These are phyloP conservation scores for Narcine bancroftii DNA, from an alignment of 2,113 vertebrate species.

Conservation along the genomic window DNA sequence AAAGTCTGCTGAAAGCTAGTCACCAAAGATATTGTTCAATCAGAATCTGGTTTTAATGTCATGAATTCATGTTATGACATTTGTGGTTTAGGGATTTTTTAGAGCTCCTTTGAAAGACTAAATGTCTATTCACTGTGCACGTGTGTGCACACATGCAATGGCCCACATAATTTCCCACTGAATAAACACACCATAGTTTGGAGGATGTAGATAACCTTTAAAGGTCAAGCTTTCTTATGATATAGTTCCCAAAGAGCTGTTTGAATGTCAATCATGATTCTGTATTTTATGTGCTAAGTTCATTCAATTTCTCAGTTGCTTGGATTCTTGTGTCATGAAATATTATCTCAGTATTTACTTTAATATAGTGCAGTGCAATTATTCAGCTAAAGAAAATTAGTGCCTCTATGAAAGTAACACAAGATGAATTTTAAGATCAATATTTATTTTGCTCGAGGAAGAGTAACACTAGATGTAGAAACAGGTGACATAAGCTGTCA, in stretches of 20 bases:
- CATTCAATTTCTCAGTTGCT: not conserved
- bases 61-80: no score
- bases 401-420: not conserved
- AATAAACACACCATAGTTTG: not conserved
- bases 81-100: no score
- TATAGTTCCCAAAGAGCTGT: not conserved
- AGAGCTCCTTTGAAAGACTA: not conserved
- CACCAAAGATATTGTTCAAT: not conserved
- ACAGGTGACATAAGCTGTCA: not conserved
- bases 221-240: slow-evolving; percentile 3
- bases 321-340: not conserved
- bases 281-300: not conserved
- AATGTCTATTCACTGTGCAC: not conserved
- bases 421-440: not conserved
- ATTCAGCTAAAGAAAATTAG: not conserved
- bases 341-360: not conserved
- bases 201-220: slow-evolving; percentile 15
- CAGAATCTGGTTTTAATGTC: no score
- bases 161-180: not conserved
- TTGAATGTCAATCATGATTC: not conserved
- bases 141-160: not conserved
- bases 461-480: not conserved
- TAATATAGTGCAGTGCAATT: not conserved
- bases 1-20: not conserved
- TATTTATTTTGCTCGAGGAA: slow-evolving; percentile 1